A percentile compares a stretch with the other conserved stretches of the same genome.
Conservation (phyloP, 2,797 vertebrate genomes). For the Mallotus villosus region DNA sequence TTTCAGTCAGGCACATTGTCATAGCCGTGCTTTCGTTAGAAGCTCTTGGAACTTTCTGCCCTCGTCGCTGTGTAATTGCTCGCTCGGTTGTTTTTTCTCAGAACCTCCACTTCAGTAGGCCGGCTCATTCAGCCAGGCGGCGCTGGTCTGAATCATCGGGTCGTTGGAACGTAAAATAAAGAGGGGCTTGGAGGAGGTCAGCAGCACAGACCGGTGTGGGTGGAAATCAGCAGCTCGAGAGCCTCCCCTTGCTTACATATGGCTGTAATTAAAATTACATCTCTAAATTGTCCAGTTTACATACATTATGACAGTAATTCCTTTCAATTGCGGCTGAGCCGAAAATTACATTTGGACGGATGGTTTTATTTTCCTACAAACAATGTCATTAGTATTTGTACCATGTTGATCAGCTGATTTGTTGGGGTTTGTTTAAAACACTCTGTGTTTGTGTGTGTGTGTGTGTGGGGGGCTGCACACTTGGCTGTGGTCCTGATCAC, state of each 20-base stretch:
- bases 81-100: conserved; percentile 38
- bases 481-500: conserved; percentile 37
- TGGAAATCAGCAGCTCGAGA: background rate
- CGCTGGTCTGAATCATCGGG: background rate
- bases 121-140: background rate
- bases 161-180: background rate
- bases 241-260: too few relatives aligned
- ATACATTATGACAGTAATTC: background rate
- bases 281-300: too few relatives aligned
- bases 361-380: background rate
- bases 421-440: background rate
- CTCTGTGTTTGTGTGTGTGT: conserved; percentile 14
- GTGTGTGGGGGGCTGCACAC: conserved; percentile 26
- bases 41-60: conserved; percentile 7
- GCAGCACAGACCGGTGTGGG: background rate
- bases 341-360: background rate
- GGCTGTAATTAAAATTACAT: too few relatives aligned
- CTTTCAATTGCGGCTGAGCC: background rate
- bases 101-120: conserved; percentile 6
- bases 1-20: background rate
- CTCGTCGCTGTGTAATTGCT: conserved; percentile 47
- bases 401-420: background rate
- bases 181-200: background rate
- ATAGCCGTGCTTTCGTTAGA: conserved; percentile 4
- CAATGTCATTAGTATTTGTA: conserved; percentile 14